Evolutionary conservation across 2,888 invertebrate genomes (phyloP).

Genomic region (Ptychoptera albimana): DNA sequence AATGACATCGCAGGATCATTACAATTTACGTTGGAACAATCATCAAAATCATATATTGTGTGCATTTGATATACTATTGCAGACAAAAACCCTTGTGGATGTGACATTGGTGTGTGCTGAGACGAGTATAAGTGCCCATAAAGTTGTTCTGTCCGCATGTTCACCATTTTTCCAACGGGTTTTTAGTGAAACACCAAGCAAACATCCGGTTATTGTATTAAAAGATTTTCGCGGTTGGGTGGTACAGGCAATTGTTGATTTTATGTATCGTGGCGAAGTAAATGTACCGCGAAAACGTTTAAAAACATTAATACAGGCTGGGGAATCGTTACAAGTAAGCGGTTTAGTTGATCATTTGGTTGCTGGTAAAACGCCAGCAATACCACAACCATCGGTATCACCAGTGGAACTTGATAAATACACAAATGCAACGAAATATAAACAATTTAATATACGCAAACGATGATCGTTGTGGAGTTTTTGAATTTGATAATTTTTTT

Average conservation of each 20-base stretch:
- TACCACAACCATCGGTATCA: constrained; percentile 21
- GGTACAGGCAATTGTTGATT: constrained; percentile 77
- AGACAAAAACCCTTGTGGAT: constrained; percentile 75
- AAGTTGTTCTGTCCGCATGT: constrained; percentile 76
- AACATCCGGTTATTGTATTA: constrained; percentile 82
- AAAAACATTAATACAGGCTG: constrained; percentile 69
- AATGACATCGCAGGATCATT: constrained; percentile 54
- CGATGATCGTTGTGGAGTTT: no score
- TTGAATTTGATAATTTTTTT: no score
- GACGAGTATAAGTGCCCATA: constrained; percentile 73
- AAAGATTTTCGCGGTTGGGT: constrained; percentile 83
- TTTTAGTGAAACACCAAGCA: constrained; percentile 82
- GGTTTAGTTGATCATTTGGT: constrained; percentile 53
- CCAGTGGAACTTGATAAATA: constrained; percentile 23
- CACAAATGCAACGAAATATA: no score
- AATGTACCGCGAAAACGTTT: constrained; percentile 74
- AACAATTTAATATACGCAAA: no score
- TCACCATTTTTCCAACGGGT: constrained; percentile 81
- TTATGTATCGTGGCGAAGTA: constrained; percentile 89
- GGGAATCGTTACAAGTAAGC: constrained; percentile 71
- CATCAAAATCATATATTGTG: constrained; percentile 77
- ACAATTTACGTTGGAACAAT: constrained; percentile 87
- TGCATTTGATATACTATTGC: constrained; percentile 76
- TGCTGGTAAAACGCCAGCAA: constrained; percentile 28
- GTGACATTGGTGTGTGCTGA: constrained; percentile 82